Percentiles rank a stretch among this genome's conserved stretches.
These are phyloP conservation scores for Nematostella vectensis DNA, from an alignment of 92 coral and sea anemone species.

Conservation along the genomic window DNA sequence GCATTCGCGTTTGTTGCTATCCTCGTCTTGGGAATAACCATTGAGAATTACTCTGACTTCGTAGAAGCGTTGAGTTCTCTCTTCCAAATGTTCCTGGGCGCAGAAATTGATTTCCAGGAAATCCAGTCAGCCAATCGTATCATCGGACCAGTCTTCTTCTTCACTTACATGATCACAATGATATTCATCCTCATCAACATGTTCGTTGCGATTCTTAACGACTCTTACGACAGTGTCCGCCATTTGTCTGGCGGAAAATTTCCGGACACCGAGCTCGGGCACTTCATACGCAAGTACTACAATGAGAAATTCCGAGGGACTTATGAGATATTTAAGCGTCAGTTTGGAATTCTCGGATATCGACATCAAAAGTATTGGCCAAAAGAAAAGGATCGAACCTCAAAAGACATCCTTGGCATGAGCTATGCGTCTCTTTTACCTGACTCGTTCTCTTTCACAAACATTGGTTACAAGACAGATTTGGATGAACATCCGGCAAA, in stretches of 20 bases:
- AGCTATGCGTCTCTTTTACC: conserved; percentile 46
- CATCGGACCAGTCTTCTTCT: conserved; percentile 56
- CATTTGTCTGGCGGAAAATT: conserved; percentile 69
- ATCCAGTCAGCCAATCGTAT: conserved; percentile 39
- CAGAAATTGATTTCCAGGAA: conserved; percentile 42
- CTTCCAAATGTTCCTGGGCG: conserved; percentile 73
- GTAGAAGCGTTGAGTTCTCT: conserved; percentile 44
- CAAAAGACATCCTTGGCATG: conserved; percentile 17
- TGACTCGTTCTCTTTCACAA: conserved; percentile 18
- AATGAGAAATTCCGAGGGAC: conserved; percentile 18
- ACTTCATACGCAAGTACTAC: conserved; percentile 55
- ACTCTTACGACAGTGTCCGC: conserved; percentile 59
- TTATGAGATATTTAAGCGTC: conserved; percentile 48
- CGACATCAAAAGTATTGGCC: conserved; percentile 44
- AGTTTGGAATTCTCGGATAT: conserved; percentile 55
- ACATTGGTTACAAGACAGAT: conserved; percentile 6
- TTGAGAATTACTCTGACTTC: conserved; percentile 40
- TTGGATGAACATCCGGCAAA: conserved; percentile 6
- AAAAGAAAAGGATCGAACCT: conserved; percentile 5
- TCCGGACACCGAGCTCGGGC: conserved; percentile 68
- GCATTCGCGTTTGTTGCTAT: conserved; percentile 56
- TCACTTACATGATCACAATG: conserved; percentile 63
- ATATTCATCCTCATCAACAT: conserved; percentile 67
- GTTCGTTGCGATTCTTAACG: conserved; percentile 82
- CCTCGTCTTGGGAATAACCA: conserved; percentile 47